Conservation (phyloP, 1,140 invertebrate species). For the Eulimnadia texana region DNA sequence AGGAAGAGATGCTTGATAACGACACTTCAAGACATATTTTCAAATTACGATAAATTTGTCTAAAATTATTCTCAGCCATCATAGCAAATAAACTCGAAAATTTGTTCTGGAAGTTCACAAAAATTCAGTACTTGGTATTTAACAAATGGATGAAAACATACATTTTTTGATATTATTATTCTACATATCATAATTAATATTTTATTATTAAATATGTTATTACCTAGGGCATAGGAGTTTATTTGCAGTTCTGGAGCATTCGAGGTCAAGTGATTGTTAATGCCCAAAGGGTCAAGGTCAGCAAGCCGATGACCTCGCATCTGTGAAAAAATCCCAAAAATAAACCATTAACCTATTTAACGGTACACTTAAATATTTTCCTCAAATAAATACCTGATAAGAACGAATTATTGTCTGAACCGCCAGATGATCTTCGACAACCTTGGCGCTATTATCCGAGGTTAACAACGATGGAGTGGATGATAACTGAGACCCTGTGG, state of each 20-base stretch:
- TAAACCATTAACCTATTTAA: not conserved
- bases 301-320: conserved; percentile 97
- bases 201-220: conserved; percentile 28
- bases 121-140: too few relatives aligned
- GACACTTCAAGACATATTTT: too few relatives aligned
- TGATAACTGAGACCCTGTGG: conserved; percentile 38
- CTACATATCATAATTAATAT: not conserved
- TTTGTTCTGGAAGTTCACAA: too few relatives aligned
- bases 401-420: conserved; percentile 96
- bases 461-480: conserved; percentile 22
- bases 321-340: conserved; percentile 35
- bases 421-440: conserved; percentile 93
- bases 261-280: conserved; percentile 73
- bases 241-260: conserved; percentile 76
- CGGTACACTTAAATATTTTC: conserved; percentile 1
- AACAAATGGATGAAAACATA: too few relatives aligned
- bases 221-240: conserved; percentile 85
- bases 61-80: too few relatives aligned
- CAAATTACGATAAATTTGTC: too few relatives aligned
- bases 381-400: conserved; percentile 67
- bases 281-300: conserved; percentile 90
- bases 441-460: conserved; percentile 51
- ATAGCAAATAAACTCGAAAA: too few relatives aligned
- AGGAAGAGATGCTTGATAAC: too few relatives aligned
- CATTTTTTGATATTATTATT: conserved; percentile 17